phyloP scores from a whole-genome alignment of 2,113 vertebrate species.

The Lethenteron reissneri region DNA sequence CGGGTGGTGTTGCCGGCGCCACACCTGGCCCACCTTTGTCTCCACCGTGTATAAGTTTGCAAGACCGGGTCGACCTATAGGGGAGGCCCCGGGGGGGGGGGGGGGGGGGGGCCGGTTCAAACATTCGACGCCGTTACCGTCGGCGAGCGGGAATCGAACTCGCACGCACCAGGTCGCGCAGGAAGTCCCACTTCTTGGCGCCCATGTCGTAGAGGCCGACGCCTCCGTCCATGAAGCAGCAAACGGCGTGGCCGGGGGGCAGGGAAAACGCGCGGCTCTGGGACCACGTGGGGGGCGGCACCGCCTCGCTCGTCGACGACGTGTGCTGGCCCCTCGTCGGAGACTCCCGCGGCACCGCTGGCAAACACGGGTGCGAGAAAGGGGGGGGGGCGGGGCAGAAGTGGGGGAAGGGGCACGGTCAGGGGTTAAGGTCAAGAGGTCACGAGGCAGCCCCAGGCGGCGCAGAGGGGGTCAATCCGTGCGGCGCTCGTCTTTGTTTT shows the following conservation, averaged over 20 bases:
- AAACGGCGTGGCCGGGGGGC: conserved; percentile 69
- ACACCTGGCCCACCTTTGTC: no score
- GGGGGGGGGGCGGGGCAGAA: no score
- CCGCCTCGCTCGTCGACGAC: conserved; percentile 79
- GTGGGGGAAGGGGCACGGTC: neutral
- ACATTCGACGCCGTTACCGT: no score
- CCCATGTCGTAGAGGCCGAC: conserved; percentile 88
- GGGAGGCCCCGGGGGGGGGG: no score
- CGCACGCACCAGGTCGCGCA: conserved; percentile 63
- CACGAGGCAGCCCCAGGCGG: neutral
- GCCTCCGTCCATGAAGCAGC: conserved; percentile 91
- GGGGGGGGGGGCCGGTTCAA: no score
- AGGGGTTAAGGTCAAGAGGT: no score
- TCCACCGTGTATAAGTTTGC: no score
- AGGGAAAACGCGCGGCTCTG: conserved; percentile 71
- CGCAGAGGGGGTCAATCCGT: neutral
- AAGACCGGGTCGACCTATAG: no score
- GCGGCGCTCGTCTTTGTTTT: no score
- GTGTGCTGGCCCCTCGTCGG: conserved; percentile 52
- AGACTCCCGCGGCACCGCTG: conserved; percentile 13
- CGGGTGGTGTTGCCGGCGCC: neutral
- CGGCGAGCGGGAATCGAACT: neutral
- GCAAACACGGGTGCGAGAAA: no score
- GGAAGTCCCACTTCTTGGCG: conserved; percentile 87
- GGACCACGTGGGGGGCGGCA: conserved; percentile 55